phyloP scores from a whole-genome alignment of 2,113 vertebrate genomes.

The Serinus canaria region DNA sequence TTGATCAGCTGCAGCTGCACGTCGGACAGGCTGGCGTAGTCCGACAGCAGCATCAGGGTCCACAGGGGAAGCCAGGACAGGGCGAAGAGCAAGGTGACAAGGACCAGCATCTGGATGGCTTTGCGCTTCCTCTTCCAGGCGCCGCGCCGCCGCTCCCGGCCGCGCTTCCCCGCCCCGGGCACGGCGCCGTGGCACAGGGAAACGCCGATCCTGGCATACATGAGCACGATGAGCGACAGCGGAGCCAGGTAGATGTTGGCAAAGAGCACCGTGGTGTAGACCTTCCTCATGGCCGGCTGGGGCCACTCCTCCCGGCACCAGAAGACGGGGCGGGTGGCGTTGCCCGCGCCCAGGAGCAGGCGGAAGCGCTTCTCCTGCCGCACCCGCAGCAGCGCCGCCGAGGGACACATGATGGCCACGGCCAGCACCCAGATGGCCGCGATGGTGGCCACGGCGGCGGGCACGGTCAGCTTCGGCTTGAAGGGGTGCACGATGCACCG shows the following conservation, averaged over 20 bases:
- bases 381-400: slow-evolving; percentile 87
- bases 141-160: slow-evolving; percentile 71
- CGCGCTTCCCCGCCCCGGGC: slow-evolving; percentile 62
- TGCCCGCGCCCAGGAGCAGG: slow-evolving; percentile 76
- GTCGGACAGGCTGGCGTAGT: slow-evolving; percentile 82
- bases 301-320: slow-evolving; percentile 95
- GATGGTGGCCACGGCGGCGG: slow-evolving; percentile 77
- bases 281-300: slow-evolving; percentile 84
- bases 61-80: slow-evolving; percentile 93
- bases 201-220: slow-evolving; percentile 86
- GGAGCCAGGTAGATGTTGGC: slow-evolving; percentile 90
- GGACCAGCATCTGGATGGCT: slow-evolving; percentile 88
- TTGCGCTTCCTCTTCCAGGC: slow-evolving; percentile 84
- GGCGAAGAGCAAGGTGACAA: slow-evolving; percentile 86
- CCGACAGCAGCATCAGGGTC: slow-evolving; percentile 91
- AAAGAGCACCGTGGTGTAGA: slow-evolving; percentile 90
- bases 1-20: slow-evolving; percentile 81
- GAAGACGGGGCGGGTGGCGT: slow-evolving; percentile 79
- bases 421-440: slow-evolving; percentile 87
- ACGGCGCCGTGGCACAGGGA: slow-evolving; percentile 76
- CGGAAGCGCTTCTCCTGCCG: slow-evolving; percentile 81
- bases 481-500: slow-evolving; percentile 87
- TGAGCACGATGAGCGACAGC: slow-evolving; percentile 82
- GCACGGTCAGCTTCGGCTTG: slow-evolving; percentile 86
- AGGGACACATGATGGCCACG: slow-evolving; percentile 87